Base-by-base conservation (phyloP, 1,140 invertebrate species). In the Aphidius ervi region DNA sequence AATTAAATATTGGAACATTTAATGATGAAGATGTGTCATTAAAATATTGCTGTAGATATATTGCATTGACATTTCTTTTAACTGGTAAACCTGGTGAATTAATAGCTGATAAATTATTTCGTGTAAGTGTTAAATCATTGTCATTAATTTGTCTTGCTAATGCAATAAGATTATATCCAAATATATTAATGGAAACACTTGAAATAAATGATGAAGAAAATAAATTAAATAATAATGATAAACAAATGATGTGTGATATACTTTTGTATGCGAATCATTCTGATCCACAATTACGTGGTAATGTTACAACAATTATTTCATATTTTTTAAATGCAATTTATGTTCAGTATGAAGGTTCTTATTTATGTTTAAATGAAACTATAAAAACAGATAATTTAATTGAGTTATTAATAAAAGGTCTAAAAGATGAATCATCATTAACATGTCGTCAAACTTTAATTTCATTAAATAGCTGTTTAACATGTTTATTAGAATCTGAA, bases 41-140 rank as follows among this genome's bases (percentile, higher is more conserved):
- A 0, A 82, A 88, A 56, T 93, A 88, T 72, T 92, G 90, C 65
- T 82, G 86, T 39, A 82, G 93, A 63, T 82, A 92, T 52, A 71
- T 96, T 3, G 83, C 84, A 37, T 87, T 87, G 4, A 85, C 87
- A 39, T 95, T 93, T 76, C 77, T 96, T 5, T 76, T 95, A 9
- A 81, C 83, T 42, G 90, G 90, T 20, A 77, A 74, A 61, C 82
- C 83, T 50, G 84, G 83, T 39, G 78, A 79, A 40, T 72, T 87
- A 46, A 83, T 90, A 53, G 74, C 86, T 9, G 89, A 89, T 70
- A 84, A 85, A 65, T 78, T 75, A 47, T 86, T 92, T 8, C 81
- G 93, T 42, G 90, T 95, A 10, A 94, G 92, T 62, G 86, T 94
- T 0, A 94, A 95, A 80, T 86, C 89, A 1, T 82, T 93, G 42